Evolutionary conservation across 2,113 vertebrate genomes (phyloP).

Genomic region (Butorides virescens): DNA sequence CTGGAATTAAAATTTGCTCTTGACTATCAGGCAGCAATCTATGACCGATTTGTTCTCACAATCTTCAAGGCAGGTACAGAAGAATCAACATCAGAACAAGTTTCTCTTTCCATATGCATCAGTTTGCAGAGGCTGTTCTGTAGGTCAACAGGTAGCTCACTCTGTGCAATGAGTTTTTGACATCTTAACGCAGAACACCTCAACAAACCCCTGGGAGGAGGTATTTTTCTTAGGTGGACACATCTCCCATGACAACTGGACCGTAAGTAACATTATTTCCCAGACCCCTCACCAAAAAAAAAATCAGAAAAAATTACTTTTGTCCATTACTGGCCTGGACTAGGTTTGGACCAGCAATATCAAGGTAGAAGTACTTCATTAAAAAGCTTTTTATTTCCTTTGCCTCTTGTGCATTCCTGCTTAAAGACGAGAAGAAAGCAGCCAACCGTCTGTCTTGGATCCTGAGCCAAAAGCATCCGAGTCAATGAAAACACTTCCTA

Average conservation of each 20-base stretch:
- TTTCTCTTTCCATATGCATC: slow-evolving; percentile 32
- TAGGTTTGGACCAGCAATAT: not conserved
- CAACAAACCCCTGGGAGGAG: not conserved
- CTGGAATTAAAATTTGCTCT: slow-evolving; percentile 47
- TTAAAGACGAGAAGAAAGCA: slow-evolving; percentile 25
- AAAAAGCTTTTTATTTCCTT: slow-evolving; percentile 7
- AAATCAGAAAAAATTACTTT: not conserved
- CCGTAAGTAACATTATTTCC: not conserved
- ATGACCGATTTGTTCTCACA: slow-evolving; percentile 60
- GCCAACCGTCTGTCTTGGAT: not conserved
- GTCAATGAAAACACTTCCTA: slow-evolving; percentile 6
- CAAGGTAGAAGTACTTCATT: not conserved
- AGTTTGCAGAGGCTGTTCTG: not conserved
- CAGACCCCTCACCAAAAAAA: not conserved
- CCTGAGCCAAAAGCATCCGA: not conserved
- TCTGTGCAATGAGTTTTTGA: not conserved
- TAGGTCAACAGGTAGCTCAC: not conserved
- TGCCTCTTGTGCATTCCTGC: not conserved
- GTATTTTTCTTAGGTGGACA: not conserved
- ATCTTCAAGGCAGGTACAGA: slow-evolving; percentile 37
- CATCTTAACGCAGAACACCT: not conserved
- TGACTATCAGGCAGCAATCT: slow-evolving; percentile 55
- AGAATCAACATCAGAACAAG: slow-evolving; percentile 17
- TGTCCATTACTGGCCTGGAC: not conserved
- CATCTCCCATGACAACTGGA: not conserved